A percentile compares a stretch with the other conserved stretches of the same genome.
These are phyloP conservation scores for Scatophagus argus DNA, from an alignment of 2,113 vertebrate genomes.

Conservation along the genomic window DNA sequence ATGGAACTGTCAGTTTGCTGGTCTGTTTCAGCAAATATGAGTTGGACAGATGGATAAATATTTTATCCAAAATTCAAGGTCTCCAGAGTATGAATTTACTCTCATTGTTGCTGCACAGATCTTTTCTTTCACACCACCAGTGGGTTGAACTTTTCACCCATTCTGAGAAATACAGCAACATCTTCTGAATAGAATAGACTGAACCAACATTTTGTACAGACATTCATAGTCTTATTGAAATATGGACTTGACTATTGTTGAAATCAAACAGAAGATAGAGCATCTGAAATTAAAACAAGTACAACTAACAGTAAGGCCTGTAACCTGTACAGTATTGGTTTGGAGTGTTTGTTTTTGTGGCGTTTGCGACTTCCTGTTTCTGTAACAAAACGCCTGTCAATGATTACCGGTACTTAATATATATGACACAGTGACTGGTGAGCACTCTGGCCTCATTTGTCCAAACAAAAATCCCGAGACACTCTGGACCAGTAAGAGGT, in stretches of 20 bases:
- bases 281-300: neutral
- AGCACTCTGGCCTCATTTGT: neutral
- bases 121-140: neutral
- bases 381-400: neutral
- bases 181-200: neutral
- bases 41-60: too few relatives aligned
- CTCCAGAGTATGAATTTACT: neutral
- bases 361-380: neutral
- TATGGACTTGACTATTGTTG: neutral
- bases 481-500: neutral
- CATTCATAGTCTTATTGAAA: neutral
- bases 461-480: neutral
- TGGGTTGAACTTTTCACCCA: neutral
- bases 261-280: neutral
- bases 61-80: neutral
- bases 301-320: neutral
- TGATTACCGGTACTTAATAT: neutral
- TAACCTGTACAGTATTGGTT: neutral
- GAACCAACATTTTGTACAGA: neutral
- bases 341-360: neutral
- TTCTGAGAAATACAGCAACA: neutral
- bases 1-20: too few relatives aligned
- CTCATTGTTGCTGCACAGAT: neutral
- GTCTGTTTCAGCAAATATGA: neutral
- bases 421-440: neutral